These are phyloP conservation scores for Sthenelais limicola DNA, from an alignment of 2,888 invertebrate species.

Conservation along the genomic window DNA sequence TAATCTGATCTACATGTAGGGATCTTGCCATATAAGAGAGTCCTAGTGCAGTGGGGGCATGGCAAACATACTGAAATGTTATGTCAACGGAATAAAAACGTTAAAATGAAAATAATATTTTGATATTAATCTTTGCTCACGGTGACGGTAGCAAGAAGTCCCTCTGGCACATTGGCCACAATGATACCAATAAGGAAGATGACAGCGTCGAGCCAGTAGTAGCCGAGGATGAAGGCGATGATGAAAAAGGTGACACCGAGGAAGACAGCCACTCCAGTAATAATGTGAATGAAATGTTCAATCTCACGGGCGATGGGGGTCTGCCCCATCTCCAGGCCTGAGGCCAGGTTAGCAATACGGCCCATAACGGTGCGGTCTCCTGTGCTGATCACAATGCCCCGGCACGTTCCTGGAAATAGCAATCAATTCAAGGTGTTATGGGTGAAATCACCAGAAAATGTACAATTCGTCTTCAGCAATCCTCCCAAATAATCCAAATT, in stretches of 20 bases:
- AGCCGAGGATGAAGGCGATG: conserved; percentile 96
- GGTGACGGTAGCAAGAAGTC: conserved; percentile 97
- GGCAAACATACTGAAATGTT: no score
- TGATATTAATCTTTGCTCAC: not conserved
- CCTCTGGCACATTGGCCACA: conserved; percentile 99
- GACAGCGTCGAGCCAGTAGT: conserved; percentile 99
- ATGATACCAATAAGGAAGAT: conserved; percentile 99
- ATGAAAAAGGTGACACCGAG: conserved; percentile 95
- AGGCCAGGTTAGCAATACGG: conserved; percentile 72
- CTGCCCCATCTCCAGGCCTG: conserved; percentile 76
- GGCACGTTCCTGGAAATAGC: conserved; percentile 64
- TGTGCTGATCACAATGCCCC: conserved; percentile 69
- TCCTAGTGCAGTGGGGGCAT: no score
- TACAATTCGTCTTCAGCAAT: no score
- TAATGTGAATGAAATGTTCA: conserved; percentile 98
- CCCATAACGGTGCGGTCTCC: conserved; percentile 73
- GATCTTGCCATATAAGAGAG: no score
- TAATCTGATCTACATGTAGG: no score
- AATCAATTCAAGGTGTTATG: no score
- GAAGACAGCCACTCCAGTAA: conserved; percentile 89
- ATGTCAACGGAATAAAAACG: no score
- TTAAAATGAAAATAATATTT: no score
- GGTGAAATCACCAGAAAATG: no score
- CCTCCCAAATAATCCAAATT: no score
- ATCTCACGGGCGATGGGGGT: conserved; percentile 99